A percentile compares a stretch with the other conserved stretches of the same genome.
These are phyloP conservation scores for Erpobdella octoculata DNA, from an alignment of 2,888 invertebrate genomes.

Conservation along the genomic window DNA sequence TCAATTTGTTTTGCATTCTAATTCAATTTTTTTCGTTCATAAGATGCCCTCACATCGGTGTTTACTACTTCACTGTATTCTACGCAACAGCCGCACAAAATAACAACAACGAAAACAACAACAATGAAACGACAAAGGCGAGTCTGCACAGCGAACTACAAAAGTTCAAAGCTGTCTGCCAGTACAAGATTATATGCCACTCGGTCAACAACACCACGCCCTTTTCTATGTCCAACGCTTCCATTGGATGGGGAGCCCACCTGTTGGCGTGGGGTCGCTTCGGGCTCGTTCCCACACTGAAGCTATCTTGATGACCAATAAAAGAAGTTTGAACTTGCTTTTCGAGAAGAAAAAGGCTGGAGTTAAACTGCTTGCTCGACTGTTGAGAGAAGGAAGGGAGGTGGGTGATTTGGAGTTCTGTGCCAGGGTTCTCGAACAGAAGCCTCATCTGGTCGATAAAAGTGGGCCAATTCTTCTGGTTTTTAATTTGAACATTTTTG, in stretches of 20 bases:
- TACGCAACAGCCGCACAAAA: background rate
- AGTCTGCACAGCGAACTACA: background rate
- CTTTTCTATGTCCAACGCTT: background rate
- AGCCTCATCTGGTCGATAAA: too few relatives aligned
- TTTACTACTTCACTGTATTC: background rate
- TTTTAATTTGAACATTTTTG: too few relatives aligned
- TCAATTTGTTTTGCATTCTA: too few relatives aligned
- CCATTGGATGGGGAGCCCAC: background rate
- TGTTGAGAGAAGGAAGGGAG: background rate
- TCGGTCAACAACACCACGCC: background rate
- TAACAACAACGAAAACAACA: too few relatives aligned
- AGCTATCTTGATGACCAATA: constrained; percentile 2
- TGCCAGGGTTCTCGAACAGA: too few relatives aligned
- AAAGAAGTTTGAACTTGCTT: background rate
- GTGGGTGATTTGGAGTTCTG: background rate
- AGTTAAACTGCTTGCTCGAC: background rate
- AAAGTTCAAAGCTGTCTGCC: background rate
- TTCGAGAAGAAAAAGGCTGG: background rate
- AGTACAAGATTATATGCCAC: constrained; percentile 4
- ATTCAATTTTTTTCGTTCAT: background rate
- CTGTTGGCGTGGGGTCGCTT: background rate
- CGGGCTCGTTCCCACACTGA: background rate
- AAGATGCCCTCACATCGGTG: background rate
- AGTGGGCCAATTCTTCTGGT: too few relatives aligned
- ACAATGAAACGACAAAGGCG: too few relatives aligned